A percentile compares a stretch with the other conserved stretches of the same genome.
Conservation (phyloP, 2,888 invertebrate species). For the Dynastes grantii region DNA sequence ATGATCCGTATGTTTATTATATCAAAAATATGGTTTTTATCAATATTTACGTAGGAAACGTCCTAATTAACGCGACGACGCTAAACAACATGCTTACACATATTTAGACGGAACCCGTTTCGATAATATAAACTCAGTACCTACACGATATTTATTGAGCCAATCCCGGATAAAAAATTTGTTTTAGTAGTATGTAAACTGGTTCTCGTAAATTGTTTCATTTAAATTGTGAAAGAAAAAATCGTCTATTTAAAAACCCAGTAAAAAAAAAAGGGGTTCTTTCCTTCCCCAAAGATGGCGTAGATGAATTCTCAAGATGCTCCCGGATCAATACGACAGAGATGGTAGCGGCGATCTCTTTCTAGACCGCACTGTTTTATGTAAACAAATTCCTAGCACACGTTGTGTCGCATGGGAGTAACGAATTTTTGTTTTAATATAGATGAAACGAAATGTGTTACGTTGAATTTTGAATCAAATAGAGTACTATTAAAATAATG, state of each 20-base stretch:
- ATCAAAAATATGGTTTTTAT: slow-evolving; percentile 40
- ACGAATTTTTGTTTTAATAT: neutral
- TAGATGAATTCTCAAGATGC: slow-evolving; percentile 41
- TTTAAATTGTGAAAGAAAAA: too few species aligned
- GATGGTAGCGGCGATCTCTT: slow-evolving; percentile 13
- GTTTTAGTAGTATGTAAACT: too few species aligned
- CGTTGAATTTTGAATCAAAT: too few species aligned
- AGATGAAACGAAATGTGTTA: neutral
- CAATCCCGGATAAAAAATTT: too few species aligned
- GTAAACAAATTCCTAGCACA: slow-evolving; percentile 27
- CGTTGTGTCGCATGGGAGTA: neutral
- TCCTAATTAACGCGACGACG: slow-evolving; percentile 16
- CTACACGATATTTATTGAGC: too few species aligned
- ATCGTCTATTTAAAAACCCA: neutral
- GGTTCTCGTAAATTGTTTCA: too few species aligned
- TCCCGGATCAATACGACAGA: slow-evolving; percentile 35
- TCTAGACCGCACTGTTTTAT: slow-evolving; percentile 18
- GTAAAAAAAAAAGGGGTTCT: too few species aligned
- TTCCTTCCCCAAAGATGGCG: too few species aligned
- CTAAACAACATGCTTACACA: slow-evolving; percentile 4
- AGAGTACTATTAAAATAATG: too few species aligned
- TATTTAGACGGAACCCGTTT: neutral
- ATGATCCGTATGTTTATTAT: slow-evolving; percentile 33
- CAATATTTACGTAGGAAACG: slow-evolving; percentile 39
- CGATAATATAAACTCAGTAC: too few species aligned